Conservation (phyloP, 64 coral and sea anemone genomes). For the Platygyra sinensis region DNA sequence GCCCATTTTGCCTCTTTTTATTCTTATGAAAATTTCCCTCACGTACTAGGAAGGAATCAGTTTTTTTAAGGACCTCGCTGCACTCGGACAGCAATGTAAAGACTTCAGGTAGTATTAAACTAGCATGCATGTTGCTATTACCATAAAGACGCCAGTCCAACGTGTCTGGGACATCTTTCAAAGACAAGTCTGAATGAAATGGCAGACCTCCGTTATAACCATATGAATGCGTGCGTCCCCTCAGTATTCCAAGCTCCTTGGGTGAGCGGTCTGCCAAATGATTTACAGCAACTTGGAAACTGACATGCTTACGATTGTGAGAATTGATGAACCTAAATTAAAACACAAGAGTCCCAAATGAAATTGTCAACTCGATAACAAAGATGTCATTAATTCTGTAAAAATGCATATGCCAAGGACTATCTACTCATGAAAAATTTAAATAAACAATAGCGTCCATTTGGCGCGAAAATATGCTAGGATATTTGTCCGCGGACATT, state of each 20-base stretch:
- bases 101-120: neutral
- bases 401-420: no score
- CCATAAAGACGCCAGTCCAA: slow-evolving; percentile 81
- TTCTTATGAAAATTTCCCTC: neutral
- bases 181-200: slow-evolving; percentile 69
- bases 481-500: no score
- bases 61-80: no score
- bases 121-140: slow-evolving; percentile 19
- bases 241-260: slow-evolving; percentile 75
- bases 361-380: neutral
- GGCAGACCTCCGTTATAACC: slow-evolving; percentile 87
- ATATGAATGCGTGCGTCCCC: slow-evolving; percentile 74
- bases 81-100: neutral
- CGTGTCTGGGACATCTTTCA: slow-evolving; percentile 85
- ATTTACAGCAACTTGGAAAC: slow-evolving; percentile 82
- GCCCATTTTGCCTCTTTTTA: no score
- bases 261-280: slow-evolving; percentile 80
- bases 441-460: no score
- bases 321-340: slow-evolving; percentile 87
- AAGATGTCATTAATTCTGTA: no score
- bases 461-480: no score
- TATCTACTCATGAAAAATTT: no score
- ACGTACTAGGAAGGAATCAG: neutral
- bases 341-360: neutral
- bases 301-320: slow-evolving; percentile 93